Evolutionary conservation across 1,140 invertebrate genomes (phyloP).

Genomic region (Rhagoletis zephyria): DNA sequence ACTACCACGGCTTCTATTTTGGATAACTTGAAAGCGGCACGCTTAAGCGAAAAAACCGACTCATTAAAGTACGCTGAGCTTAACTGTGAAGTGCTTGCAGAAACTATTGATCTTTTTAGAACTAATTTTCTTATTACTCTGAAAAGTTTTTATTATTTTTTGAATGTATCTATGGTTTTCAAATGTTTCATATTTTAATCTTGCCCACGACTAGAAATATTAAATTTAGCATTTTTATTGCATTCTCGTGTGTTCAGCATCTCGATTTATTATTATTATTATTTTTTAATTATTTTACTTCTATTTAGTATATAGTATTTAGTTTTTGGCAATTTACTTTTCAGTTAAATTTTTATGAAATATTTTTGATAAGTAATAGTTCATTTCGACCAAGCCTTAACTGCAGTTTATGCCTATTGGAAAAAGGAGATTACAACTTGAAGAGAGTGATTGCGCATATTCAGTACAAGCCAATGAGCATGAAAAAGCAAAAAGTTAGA

Average conservation of each 20-base stretch:
- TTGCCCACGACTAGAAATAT: not conserved
- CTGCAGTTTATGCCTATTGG: no score
- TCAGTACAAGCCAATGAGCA: no score
- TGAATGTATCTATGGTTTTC: not conserved
- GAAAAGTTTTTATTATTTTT: not conserved
- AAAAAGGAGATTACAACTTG: no score
- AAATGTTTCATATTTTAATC: no score
- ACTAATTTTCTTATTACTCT: not conserved
- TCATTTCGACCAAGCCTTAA: no score
- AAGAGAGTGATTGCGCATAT: no score
- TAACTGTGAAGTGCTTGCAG: conserved; percentile 19
- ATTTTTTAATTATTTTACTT: no score
- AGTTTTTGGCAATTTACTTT: no score
- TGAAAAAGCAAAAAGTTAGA: no score
- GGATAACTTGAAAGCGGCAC: conserved; percentile 63
- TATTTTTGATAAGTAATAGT: no score
- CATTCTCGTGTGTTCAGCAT: not conserved
- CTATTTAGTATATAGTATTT: no score
- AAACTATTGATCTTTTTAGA: not conserved
- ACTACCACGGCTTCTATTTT: conserved; percentile 61
- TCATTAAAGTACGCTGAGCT: conserved; percentile 69
- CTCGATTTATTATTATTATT: not conserved
- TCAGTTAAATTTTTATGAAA: no score
- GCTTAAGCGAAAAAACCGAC: conserved; percentile 66
- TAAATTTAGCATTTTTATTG: not conserved